phyloP scores from a whole-genome alignment of 2,888 invertebrate species.

The Nemotelus nigrinus region DNA sequence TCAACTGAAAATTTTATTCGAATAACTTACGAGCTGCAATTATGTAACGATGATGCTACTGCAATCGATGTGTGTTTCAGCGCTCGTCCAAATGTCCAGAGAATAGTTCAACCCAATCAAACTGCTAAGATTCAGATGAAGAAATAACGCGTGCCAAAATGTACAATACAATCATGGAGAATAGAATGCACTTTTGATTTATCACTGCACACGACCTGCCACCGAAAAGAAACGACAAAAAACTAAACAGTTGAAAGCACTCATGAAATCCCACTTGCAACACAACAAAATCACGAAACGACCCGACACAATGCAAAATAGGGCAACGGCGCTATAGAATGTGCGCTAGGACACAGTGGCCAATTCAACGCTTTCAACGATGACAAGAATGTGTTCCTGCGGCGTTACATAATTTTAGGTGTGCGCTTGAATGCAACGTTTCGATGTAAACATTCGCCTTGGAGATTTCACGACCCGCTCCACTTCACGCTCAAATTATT shows the following conservation, averaged over 20 bases:
- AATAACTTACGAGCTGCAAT: constrained; percentile 30
- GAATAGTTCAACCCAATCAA: neutral
- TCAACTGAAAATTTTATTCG: neutral
- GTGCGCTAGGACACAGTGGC: constrained; percentile 7
- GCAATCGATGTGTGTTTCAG: constrained; percentile 25
- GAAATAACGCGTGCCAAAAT: constrained; percentile 1
- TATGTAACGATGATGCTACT: constrained; percentile 35
- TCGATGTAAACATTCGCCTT: constrained; percentile 1
- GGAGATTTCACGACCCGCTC: neutral
- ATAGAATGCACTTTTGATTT: constrained; percentile 24
- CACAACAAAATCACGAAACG: constrained; percentile 18
- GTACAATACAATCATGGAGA: constrained; percentile 10
- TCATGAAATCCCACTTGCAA: constrained; percentile 25
- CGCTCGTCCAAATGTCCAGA: constrained; percentile 1
- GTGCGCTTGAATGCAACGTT: constrained; percentile 8
- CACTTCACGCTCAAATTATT: neutral
- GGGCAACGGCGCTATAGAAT: constrained; percentile 39
- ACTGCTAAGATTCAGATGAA: neutral
- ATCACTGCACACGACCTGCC: constrained; percentile 13
- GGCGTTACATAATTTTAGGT: constrained; percentile 36
- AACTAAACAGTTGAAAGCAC: constrained; percentile 23
- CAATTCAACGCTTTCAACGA: constrained; percentile 22
- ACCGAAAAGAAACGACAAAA: constrained; percentile 5
- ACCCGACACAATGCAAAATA: constrained; percentile 31
- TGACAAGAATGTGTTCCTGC: constrained; percentile 30